Percentiles rank a stretch among this genome's conserved stretches.
phyloP scores from a whole-genome alignment of 1,140 invertebrate species.

The Vanessa tameamea region DNA sequence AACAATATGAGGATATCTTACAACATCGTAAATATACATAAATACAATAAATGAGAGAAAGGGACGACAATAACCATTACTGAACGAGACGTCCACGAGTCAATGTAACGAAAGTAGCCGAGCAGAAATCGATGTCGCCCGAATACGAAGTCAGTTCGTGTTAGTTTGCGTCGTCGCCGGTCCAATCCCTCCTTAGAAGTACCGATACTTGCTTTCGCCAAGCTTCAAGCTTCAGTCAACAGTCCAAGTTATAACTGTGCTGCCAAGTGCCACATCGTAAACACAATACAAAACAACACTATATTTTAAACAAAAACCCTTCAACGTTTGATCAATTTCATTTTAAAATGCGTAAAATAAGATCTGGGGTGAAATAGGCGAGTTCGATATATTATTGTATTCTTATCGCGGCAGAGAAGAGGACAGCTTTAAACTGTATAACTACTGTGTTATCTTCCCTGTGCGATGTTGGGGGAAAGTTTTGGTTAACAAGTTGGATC shows the following conservation, averaged over 20 bases:
- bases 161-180: constrained; percentile 34
- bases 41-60: constrained; percentile 13
- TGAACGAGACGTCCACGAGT: constrained; percentile 14
- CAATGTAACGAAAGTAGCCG: constrained; percentile 50
- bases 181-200: constrained; percentile 44
- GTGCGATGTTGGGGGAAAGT: constrained; percentile 76
- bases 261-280: constrained; percentile 36
- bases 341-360: constrained; percentile 73
- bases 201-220: constrained; percentile 64
- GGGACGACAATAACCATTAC: constrained; percentile 44
- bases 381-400: constrained; percentile 26
- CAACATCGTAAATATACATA: constrained; percentile 10
- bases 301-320: neutral
- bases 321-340: neutral
- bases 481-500: constrained; percentile 71
- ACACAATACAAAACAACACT: constrained; percentile 26
- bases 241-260: constrained; percentile 49
- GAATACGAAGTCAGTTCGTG: constrained; percentile 46
- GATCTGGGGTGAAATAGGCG: constrained; percentile 75
- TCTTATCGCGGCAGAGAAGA: constrained; percentile 39
- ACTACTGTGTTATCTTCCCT: constrained; percentile 66
- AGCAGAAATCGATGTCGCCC: constrained; percentile 69
- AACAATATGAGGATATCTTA: constrained; percentile 7
- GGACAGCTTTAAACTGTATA: constrained; percentile 67
- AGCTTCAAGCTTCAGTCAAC: constrained; percentile 44